These are phyloP conservation scores for Agriopis leucophaearia DNA, from an alignment of 2,888 invertebrate species.

Conservation along the genomic window DNA sequence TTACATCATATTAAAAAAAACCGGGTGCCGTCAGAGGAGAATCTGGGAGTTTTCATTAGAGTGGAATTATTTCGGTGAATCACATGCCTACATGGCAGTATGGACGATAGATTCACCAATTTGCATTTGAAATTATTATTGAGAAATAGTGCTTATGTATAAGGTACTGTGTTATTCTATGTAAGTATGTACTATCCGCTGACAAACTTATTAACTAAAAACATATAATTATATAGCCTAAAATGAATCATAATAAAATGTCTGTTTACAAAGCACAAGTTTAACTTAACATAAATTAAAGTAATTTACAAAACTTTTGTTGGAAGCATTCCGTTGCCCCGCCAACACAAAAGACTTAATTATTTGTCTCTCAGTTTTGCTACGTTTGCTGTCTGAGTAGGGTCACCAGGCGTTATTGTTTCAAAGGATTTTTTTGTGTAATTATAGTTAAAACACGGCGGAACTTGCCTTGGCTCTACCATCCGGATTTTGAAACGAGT, in stretches of 20 bases:
- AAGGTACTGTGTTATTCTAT: too few relatives aligned
- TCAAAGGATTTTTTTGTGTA: constrained; percentile 13
- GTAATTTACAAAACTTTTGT: constrained; percentile 15
- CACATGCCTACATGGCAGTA: too few relatives aligned
- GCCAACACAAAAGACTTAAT: constrained; percentile 30
- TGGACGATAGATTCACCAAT: too few relatives aligned
- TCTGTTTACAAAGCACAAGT: constrained; percentile 4
- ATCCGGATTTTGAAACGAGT: constrained; percentile 5
- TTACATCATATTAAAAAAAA: too few relatives aligned
- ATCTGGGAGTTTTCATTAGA: too few relatives aligned
- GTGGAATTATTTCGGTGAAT: too few relatives aligned
- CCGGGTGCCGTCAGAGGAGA: too few relatives aligned
- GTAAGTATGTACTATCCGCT: too few relatives aligned
- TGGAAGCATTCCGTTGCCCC: constrained; percentile 21
- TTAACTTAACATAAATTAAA: constrained; percentile 11
- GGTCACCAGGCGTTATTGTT: constrained; percentile 24
- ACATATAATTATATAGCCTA: not conserved
- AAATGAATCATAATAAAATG: constrained; percentile 8
- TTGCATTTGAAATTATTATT: too few relatives aligned
- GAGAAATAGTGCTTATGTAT: too few relatives aligned
- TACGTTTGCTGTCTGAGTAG: constrained; percentile 33
- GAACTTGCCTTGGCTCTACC: constrained; percentile 11
- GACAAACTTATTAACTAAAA: not conserved
- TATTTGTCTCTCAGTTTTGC: constrained; percentile 35
- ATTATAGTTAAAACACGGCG: constrained; percentile 20